Base-by-base conservation (phyloP, 2,888 invertebrate species). In the Nasonovia ribisnigri region DNA sequence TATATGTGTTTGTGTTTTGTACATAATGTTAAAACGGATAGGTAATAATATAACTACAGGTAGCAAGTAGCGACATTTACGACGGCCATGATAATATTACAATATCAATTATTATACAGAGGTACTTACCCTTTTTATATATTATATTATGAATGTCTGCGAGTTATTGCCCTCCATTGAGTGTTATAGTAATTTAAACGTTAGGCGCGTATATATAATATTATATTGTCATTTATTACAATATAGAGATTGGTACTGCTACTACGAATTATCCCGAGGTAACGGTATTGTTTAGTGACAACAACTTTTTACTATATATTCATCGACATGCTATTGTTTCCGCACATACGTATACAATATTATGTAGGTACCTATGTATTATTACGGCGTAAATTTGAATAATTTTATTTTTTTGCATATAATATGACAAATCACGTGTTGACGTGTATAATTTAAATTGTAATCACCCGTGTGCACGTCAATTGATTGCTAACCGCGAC, bases 381-480 rank as follows among this genome's bases (percentile, higher is more conserved):
- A 54, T 26, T 36, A 36, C 36, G 77, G 36, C 36, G 77, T 77
- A 77, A 29, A 77, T 57, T 26, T 57, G 29, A 43, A 29, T 57
- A 26, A 13, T 89, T 89, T 29, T 43, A 77, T 54, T 57, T 88
- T 86, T 89, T 43, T 43, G 8, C 43, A n/a, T 16, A 57, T 29
- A 57, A 57, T 57, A 57, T 57, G 16, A 86, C 42, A 57, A 57
- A 89, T 43, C 43, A 89, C 89, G 89, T 89, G 57, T 5, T 54
- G 36, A 54, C 16, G 16, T 16, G 46, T 29, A 42, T 88, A 88
- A 57, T 57, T 86, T 46, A 86, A 54, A 54, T 54, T 13, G 48
- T 29, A 29, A 46, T 54, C 54, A 54, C 2, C 51, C 11, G 26
- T 24, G 20, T 8, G 26, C 54, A 36, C 88, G 42, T 42, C 42